phyloP scores from a whole-genome alignment of 2,888 invertebrate species.

The Drosophila ochracea region DNA sequence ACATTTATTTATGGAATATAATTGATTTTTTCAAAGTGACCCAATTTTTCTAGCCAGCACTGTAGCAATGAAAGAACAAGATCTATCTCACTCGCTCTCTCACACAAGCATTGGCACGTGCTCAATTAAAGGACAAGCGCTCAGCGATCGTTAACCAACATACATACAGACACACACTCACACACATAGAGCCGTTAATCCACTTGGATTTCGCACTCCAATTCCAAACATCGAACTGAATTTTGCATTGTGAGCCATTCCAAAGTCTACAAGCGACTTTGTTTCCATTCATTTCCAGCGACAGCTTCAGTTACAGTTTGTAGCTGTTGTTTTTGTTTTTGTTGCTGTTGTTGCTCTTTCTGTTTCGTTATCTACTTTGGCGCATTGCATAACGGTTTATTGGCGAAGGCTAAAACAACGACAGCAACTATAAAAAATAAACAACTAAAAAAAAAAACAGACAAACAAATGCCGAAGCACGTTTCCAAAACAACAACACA shows the following conservation, averaged over 20 bases:
- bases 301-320: constrained; percentile 49
- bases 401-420: constrained; percentile 69
- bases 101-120: constrained; percentile 8
- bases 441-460: constrained; percentile 24
- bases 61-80: constrained; percentile 39
- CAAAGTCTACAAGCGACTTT: constrained; percentile 55
- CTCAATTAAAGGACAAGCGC: constrained; percentile 3
- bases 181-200: constrained; percentile 16
- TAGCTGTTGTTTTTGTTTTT: constrained; percentile 40
- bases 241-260: constrained; percentile 47
- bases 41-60: constrained; percentile 8
- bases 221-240: constrained; percentile 2
- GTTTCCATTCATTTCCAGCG: constrained; percentile 38
- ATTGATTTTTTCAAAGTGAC: not conserved
- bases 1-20: not conserved
- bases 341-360: constrained; percentile 20
- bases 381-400: constrained; percentile 79
- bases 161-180: not conserved
- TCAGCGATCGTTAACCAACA: constrained; percentile 2
- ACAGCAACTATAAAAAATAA: constrained; percentile 30
- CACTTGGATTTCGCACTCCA: constrained; percentile 14
- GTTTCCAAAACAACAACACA: constrained; percentile 35
- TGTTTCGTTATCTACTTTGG: constrained; percentile 58
- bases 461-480: constrained; percentile 50
- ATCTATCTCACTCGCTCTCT: constrained; percentile 4